A percentile compares a stretch with the other conserved stretches of the same genome.
Conservation (phyloP, 2,113 vertebrate genomes). For the Hemiprocne comata region DNA sequence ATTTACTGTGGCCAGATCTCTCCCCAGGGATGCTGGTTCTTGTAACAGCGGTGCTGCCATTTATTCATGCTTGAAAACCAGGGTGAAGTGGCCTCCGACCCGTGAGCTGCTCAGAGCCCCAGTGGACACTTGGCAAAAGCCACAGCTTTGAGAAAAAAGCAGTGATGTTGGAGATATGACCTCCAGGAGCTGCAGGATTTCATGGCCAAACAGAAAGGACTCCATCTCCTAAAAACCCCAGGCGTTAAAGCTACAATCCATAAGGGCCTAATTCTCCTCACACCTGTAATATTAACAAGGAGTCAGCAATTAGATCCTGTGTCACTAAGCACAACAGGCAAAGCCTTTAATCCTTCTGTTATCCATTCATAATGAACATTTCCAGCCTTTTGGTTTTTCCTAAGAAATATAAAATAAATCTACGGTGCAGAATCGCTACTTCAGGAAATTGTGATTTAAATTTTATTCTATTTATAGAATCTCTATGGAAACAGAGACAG, state of each 20-base stretch:
- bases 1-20: background rate
- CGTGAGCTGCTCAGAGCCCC: background rate
- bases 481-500: constrained; percentile 82
- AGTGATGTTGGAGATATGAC: accelerated
- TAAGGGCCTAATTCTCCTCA: background rate
- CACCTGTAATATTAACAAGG: background rate
- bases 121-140: background rate
- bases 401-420: background rate
- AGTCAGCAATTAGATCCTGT: background rate
- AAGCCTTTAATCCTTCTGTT: background rate
- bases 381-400: background rate
- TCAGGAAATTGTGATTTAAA: constrained; percentile 51
- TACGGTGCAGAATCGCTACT: background rate
- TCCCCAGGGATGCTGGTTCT: background rate
- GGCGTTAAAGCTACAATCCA: background rate
- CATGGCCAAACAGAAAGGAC: accelerated
- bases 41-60: accelerated
- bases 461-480: constrained; percentile 80
- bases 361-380: background rate
- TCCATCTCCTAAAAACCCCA: background rate
- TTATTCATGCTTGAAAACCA: background rate
- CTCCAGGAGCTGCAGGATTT: background rate
- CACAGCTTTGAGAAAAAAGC: background rate
- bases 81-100: accelerated
- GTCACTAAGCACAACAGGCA: background rate